Conservation (phyloP, 1,140 invertebrate species). For the Choristoneura fumiferana region DNA sequence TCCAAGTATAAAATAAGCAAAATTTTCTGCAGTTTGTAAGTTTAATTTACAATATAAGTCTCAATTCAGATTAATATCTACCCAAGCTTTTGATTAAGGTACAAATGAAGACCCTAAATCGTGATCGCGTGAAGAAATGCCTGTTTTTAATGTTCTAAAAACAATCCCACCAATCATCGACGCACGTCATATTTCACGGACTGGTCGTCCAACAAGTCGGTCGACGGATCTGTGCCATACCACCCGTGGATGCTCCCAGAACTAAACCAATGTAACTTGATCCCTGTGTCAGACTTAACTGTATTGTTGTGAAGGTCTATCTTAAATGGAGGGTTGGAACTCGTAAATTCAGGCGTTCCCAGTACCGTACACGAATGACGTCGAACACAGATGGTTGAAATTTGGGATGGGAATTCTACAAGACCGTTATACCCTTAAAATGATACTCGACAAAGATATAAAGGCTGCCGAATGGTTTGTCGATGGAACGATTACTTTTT, state of each 20-base stretch:
- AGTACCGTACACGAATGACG: conserved; percentile 42
- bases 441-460: no score
- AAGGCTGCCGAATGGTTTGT: no score
- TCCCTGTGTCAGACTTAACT: neutral
- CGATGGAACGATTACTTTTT: no score
- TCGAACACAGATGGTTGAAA: conserved; percentile 30
- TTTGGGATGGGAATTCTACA: conserved; percentile 24
- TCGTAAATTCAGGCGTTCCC: conserved; percentile 50
- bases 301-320: neutral
- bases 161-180: conserved; percentile 1
- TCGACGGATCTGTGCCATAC: conserved; percentile 57
- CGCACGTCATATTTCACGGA: conserved; percentile 3
- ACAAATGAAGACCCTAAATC: no score
- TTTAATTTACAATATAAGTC: no score
- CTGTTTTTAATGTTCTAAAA: neutral
- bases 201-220: conserved; percentile 48
- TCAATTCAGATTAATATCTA: neutral
- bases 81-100: neutral
- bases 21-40: no score
- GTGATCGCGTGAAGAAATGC: neutral
- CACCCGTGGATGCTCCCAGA: conserved; percentile 48
- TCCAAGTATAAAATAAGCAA: no score
- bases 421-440: conserved; percentile 8
- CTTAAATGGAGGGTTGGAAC: neutral
- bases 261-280: conserved; percentile 9